Base-by-base conservation (phyloP, 2,888 invertebrate species). In the Tinea semifulvella region DNA sequence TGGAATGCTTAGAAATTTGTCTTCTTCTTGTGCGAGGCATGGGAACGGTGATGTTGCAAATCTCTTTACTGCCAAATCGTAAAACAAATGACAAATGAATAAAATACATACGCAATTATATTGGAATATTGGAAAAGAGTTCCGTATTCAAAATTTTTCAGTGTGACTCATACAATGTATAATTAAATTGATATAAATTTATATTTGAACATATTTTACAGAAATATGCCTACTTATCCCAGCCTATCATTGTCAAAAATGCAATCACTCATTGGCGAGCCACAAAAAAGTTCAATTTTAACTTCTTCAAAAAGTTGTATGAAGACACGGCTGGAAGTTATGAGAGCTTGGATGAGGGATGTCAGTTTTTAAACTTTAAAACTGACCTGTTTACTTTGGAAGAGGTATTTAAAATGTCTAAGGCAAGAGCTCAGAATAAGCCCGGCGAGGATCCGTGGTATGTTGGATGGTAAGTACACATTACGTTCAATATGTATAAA, bases 341-440 rank as follows among this genome's bases (percentile, higher is more conserved):
- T 58, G 88, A 88, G 49, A 88, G 87, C 53, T 82, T 90, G 1
- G 88, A 89, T 48, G 88, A 92, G 50, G 91, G 91, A 54, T 94
- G 94, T 55, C 93, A 93, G 62, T 94, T 94, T 71, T 82, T 94
- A 43, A 91, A 91, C 57, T 94, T 94, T 63, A 89, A 91, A 65
- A 91, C 92, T 13, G 88, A 93, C 65, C 86, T 94, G 55, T 87
- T 88, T 54, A 85, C 87, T 18, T 63, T 95, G 46, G 77, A 83
- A 48, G 90, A 94, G 62, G 92, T 93, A 8, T 90, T 95, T 59
- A 76, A 82, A 48, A 92, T 92, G 91, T 84, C 88, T 4, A 69
- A 83, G 38, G 82, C 81, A 43, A 83, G 91, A 58, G 86, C 88
- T 3, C 72, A 65, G 19, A 85, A 88, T 68, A 73, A 82, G 26